phyloP scores from a whole-genome alignment of 2,113 vertebrate genomes.

The human (Homo sapiens) region GRCh38 chr1:57754001-57754500 shows the following conservation, averaged over 20 bases:
- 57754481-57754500: too few species aligned
- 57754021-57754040: background rate
- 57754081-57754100: background rate
- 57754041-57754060: background rate
- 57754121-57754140: background rate
- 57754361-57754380: background rate
- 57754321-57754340: background rate
- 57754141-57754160: background rate
- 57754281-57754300: background rate
- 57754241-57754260: background rate
- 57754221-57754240: background rate
- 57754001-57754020: background rate
- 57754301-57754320: background rate
- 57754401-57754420: too few species aligned
- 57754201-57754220: fast-evolving
- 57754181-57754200: fast-evolving
- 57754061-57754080: background rate
- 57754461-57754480: too few species aligned
- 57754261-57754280: background rate
- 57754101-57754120: background rate
- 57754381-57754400: slow-evolving; percentile 8
- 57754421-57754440: too few species aligned
- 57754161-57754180: fast-evolving
- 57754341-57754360: background rate
- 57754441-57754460: too few species aligned